A percentile compares a stretch with the other conserved stretches of the same genome.
These are phyloP conservation scores for Latheticus oryzae DNA, from an alignment of 2,888 invertebrate species.

Conservation along the genomic window DNA sequence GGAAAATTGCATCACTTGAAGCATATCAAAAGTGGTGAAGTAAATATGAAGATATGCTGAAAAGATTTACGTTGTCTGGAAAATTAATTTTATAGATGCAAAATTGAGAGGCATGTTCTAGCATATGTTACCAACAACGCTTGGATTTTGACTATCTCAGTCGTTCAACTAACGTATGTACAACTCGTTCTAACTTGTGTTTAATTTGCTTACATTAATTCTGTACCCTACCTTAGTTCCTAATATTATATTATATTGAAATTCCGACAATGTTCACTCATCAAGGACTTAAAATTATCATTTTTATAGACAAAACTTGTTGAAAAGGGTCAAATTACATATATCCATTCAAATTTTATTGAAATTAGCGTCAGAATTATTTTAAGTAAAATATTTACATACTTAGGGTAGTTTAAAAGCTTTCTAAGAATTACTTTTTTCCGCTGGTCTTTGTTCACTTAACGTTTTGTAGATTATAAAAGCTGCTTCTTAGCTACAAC, in stretches of 20 bases:
- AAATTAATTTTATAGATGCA: conserved; percentile 47
- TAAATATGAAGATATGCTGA: conserved; percentile 25
- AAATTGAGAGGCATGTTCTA: conserved; percentile 44
- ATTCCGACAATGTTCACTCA: conserved; percentile 31
- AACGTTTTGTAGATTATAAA: conserved; percentile 35
- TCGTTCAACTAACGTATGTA: conserved; percentile 43
- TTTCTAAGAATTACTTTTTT: conserved; percentile 37
- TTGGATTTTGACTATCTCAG: conserved; percentile 44
- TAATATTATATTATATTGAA: conserved; percentile 34
- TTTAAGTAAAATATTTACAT: conserved; percentile 31
- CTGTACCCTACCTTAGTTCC: conserved; percentile 37
- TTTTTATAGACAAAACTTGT: conserved; percentile 2
- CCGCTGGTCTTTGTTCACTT: conserved; percentile 35
- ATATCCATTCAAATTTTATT: conserved; percentile 12
- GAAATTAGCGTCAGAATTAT: background rate
- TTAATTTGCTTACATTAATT: conserved; percentile 46
- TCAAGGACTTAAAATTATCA: conserved; percentile 18
- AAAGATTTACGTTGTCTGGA: conserved; percentile 32
- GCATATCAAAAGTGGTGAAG: conserved; percentile 8
- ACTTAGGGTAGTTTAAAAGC: conserved; percentile 38
- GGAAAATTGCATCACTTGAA: conserved; percentile 10
- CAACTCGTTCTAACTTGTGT: conserved; percentile 46
- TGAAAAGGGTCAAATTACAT: conserved; percentile 3
- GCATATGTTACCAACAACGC: conserved; percentile 47
- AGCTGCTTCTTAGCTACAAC: conserved; percentile 35